Percentiles rank a stretch among this genome's conserved stretches.
Evolutionary conservation across 2,888 invertebrate species (phyloP).

Genomic region (Emmelina monodactyla): DNA sequence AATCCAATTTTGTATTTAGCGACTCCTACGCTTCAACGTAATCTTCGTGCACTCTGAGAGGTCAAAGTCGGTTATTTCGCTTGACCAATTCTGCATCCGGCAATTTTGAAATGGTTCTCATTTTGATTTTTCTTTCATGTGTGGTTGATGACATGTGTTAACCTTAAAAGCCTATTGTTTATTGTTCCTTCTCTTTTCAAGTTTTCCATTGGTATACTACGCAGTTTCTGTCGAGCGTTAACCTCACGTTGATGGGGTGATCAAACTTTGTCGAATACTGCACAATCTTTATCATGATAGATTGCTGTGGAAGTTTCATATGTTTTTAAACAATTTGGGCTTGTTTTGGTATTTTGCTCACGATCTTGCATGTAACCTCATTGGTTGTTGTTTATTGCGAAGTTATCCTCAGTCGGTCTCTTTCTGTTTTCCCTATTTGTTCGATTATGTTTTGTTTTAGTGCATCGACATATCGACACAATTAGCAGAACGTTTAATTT

Average conservation of each 20-base stretch:
- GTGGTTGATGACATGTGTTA: background rate
- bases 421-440: conserved; percentile 23
- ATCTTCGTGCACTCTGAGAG: conserved; percentile 34
- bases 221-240: conserved; percentile 26
- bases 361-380: conserved; percentile 5
- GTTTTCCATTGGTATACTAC: background rate
- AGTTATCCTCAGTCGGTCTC: conserved; percentile 39
- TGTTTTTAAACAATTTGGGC: conserved; percentile 12
- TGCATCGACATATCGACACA: too few species aligned
- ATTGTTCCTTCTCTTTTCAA: background rate
- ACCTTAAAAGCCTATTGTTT: background rate
- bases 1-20: conserved; percentile 51
- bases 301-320: conserved; percentile 20
- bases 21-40: conserved; percentile 42
- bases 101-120: too few species aligned
- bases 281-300: conserved; percentile 21
- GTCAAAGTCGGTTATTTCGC: conserved; percentile 25
- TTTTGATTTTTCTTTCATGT: conserved; percentile 8
- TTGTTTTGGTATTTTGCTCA: conserved; percentile 17
- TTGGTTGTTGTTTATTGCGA: background rate
- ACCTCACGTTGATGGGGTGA: conserved; percentile 24
- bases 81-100: too few species aligned
- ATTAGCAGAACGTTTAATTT: too few species aligned
- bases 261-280: conserved; percentile 22
- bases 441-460: too few species aligned